Conservation (phyloP, 2,113 vertebrate species). For the Rhizomys pruinosus region DNA sequence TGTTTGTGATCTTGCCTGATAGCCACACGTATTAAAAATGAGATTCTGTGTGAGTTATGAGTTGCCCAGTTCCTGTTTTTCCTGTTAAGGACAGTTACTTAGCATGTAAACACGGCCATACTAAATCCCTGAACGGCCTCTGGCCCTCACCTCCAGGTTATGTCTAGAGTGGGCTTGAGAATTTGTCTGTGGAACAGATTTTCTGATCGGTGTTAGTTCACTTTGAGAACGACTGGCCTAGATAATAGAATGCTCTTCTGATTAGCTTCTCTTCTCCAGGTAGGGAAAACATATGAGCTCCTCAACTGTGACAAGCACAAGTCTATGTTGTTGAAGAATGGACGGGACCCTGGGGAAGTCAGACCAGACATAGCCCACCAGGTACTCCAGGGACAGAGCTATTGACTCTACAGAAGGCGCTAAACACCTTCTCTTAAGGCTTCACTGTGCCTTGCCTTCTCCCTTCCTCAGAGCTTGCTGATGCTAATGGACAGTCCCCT, state of each 20-base stretch:
- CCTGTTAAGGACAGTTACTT: not conserved
- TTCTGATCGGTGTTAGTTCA: not conserved
- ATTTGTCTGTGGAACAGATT: constrained; percentile 5
- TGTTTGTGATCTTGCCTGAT: constrained; percentile 8
- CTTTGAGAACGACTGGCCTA: not conserved
- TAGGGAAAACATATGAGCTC: constrained; percentile 95
- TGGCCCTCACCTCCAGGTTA: not conserved
- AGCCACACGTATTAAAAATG: not conserved
- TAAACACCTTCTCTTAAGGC: not conserved
- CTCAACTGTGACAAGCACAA: constrained; percentile 98
- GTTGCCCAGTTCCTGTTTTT: not conserved
- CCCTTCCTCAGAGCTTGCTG: constrained; percentile 89
- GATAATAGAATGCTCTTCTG: not conserved
- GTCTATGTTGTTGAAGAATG: constrained; percentile 91
- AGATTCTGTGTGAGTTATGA: not conserved
- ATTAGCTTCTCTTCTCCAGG: constrained; percentile 82
- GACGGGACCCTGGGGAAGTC: constrained; percentile 92
- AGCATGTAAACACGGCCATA: not conserved
- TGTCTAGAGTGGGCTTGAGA: not conserved
- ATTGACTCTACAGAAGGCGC: not conserved
- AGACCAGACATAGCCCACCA: constrained; percentile 97
- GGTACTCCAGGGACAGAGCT: constrained; percentile 81
- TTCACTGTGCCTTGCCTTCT: not conserved
- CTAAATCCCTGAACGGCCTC: not conserved
- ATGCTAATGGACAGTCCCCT: constrained; percentile 99